Percentiles rank a stretch among this genome's conserved stretches.
phyloP scores from a whole-genome alignment of 2,113 vertebrate genomes.

The Ceratotherium simum region DNA sequence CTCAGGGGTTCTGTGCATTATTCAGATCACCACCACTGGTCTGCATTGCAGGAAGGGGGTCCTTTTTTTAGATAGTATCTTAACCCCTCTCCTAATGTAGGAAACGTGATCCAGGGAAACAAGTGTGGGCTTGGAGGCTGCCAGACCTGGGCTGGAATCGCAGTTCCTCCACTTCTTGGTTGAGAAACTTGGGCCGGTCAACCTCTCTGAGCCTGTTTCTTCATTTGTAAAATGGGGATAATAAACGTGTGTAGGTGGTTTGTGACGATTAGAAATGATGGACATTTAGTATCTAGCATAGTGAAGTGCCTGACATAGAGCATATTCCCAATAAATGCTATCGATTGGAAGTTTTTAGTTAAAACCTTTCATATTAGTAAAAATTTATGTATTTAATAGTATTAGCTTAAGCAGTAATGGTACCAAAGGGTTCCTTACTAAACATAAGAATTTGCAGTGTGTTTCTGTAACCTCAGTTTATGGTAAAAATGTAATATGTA shows the following conservation, averaged over 20 bases:
- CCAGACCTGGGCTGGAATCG: not conserved
- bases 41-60: not conserved
- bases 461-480: not conserved
- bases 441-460: not conserved
- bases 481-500: not conserved
- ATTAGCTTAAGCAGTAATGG: not conserved
- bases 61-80: not conserved
- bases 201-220: not conserved
- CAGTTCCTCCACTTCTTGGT: not conserved
- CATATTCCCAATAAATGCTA: not conserved
- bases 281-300: not conserved
- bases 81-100: not conserved
- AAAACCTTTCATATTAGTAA: not conserved
- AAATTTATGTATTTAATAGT: not conserved
- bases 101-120: not conserved
- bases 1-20: not conserved
- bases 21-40: not conserved
- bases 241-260: not conserved
- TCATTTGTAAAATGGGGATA: not conserved
- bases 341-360: not conserved
- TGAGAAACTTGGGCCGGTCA: not conserved
- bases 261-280: not conserved
- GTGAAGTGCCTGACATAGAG: not conserved
- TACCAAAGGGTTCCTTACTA: not conserved
- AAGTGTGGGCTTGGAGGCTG: not conserved